These are phyloP conservation scores for Synanthedon tipuliformis DNA, from an alignment of 2,888 invertebrate genomes.

Conservation along the genomic window DNA sequence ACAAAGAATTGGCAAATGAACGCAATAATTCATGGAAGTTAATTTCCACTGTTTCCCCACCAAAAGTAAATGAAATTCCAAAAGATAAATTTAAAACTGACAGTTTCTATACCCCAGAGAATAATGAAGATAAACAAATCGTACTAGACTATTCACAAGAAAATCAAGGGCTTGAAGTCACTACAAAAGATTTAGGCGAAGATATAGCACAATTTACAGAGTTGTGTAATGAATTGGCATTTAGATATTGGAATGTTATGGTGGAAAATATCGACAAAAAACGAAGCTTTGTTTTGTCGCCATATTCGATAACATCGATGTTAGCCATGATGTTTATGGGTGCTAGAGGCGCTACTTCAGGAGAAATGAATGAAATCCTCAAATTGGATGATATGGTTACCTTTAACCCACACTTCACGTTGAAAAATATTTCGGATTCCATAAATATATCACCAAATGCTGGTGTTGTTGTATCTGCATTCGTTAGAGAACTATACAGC, in stretches of 20 bases:
- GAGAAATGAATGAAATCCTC: slow-evolving; percentile 89
- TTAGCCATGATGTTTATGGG: slow-evolving; percentile 92
- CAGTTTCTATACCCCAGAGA: slow-evolving; percentile 24
- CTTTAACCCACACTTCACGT: slow-evolving; percentile 88
- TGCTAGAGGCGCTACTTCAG: slow-evolving; percentile 87
- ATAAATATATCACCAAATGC: slow-evolving; percentile 75
- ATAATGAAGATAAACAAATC: slow-evolving; percentile 41
- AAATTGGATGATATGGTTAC: slow-evolving; percentile 89
- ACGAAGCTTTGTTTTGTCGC: slow-evolving; percentile 83
- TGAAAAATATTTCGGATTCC: slow-evolving; percentile 87
- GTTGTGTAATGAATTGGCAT: slow-evolving; percentile 86
- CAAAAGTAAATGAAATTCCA: slow-evolving; percentile 43
- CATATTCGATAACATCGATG: slow-evolving; percentile 86
- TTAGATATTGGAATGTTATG: slow-evolving; percentile 83
- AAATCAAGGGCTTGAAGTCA: slow-evolving; percentile 81
- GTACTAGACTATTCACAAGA: slow-evolving; percentile 50
- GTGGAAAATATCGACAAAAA: slow-evolving; percentile 78
- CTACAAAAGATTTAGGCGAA: slow-evolving; percentile 76
- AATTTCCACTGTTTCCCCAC: slow-evolving; percentile 68
- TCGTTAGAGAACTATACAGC: slow-evolving; percentile 85
- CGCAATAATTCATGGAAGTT: slow-evolving; percentile 69
- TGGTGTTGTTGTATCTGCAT: slow-evolving; percentile 84
- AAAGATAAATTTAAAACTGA: slow-evolving; percentile 50
- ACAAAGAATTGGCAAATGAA: slow-evolving; percentile 47
- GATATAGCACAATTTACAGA: slow-evolving; percentile 83